A percentile compares a stretch with the other conserved stretches of the same genome.
These are phyloP conservation scores for Phrynocephalus versicolor DNA, from an alignment of 2,113 vertebrate species.

Conservation along the genomic window DNA sequence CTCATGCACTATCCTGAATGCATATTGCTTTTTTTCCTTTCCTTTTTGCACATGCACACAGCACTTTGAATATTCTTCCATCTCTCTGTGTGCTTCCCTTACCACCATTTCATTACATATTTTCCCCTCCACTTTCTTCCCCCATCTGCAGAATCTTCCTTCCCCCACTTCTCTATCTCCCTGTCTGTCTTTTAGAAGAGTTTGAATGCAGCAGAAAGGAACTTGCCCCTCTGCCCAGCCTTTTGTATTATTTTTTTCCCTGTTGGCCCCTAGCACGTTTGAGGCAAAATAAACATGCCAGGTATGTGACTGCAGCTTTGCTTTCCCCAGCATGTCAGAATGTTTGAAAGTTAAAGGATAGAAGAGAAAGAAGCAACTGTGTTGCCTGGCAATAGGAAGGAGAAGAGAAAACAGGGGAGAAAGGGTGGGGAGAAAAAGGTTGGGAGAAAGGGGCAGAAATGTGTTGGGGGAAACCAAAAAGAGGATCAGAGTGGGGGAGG, in stretches of 20 bases:
- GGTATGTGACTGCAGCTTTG: not conserved
- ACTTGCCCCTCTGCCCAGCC: not conserved
- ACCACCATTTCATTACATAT: not conserved
- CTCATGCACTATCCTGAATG: not conserved
- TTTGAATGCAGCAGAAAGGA: not conserved
- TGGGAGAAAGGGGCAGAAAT: too few relatives aligned
- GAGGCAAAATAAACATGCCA: not conserved
- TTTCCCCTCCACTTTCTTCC: not conserved
- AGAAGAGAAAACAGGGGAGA: too few relatives aligned
- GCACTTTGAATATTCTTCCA: not conserved
- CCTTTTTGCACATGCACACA: too few relatives aligned
- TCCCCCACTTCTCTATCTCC: too few relatives aligned
- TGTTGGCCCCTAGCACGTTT: not conserved
- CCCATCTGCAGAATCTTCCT: too few relatives aligned
- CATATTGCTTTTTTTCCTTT: too few relatives aligned
- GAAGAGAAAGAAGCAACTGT: not conserved
- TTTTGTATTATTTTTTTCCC: not conserved
- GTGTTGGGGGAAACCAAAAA: too few relatives aligned
- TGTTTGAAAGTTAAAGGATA: too few relatives aligned
- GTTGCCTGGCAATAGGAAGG: too few relatives aligned
- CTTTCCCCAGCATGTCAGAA: not conserved
- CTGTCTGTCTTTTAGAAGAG: not conserved
- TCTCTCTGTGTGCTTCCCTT: not conserved
- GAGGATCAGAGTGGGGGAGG: too few relatives aligned
- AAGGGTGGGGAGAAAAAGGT: too few relatives aligned